These are phyloP conservation scores for Homarus americanus DNA, from an alignment of 1,140 invertebrate genomes.

Conservation along the genomic window DNA sequence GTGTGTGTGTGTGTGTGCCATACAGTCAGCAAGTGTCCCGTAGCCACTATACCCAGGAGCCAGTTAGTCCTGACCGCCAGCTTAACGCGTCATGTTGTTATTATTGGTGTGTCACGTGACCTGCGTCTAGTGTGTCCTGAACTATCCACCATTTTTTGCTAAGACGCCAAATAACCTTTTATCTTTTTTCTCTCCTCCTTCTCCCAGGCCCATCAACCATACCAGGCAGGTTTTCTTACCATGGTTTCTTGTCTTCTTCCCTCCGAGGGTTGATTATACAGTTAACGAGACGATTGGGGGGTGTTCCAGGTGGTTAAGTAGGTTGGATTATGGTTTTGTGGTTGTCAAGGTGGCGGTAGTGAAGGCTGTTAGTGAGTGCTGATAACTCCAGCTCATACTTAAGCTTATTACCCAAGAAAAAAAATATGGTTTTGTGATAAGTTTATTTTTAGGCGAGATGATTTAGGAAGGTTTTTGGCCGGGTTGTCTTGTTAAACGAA, in stretches of 20 bases:
- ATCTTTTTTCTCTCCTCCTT: background rate
- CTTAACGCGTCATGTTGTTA: background rate
- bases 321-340: background rate
- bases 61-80: background rate
- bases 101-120: background rate
- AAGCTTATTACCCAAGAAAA: no score
- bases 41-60: background rate
- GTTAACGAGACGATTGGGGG: conserved; percentile 5
- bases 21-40: no score
- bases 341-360: background rate
- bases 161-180: background rate
- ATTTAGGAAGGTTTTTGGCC: no score
- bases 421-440: no score
- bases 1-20: conserved; percentile 16
- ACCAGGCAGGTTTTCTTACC: no score
- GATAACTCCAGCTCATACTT: no score
- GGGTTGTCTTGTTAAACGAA: no score
- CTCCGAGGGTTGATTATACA: background rate
- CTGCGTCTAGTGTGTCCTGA: background rate
- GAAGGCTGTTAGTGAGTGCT: no score
- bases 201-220: no score
- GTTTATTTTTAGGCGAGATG: no score
- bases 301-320: background rate
- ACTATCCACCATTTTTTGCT: background rate
- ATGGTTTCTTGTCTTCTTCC: conserved; percentile 1